Evolutionary conservation across 2,888 invertebrate species (phyloP).

Genomic region (Gibbula magus): DNA sequence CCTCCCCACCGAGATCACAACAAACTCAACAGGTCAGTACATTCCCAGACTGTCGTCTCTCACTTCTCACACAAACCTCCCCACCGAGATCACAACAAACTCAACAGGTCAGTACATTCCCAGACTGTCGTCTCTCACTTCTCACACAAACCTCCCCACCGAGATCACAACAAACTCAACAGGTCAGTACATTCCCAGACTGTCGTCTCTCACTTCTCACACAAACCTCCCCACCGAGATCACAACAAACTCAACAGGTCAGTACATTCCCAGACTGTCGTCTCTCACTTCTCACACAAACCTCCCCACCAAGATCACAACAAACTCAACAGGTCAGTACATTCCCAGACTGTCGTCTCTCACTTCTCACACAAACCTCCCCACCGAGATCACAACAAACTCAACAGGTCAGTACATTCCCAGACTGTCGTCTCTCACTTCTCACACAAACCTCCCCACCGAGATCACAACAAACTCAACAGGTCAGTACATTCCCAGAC

Average conservation of each 20-base stretch:
- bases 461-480: slow-evolving; percentile 18
- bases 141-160: slow-evolving; percentile 59
- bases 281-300: slow-evolving; percentile 68
- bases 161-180: slow-evolving; percentile 18
- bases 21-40: slow-evolving; percentile 76
- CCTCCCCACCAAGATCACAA: slow-evolving; percentile 44
- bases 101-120: slow-evolving; percentile 81
- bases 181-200: slow-evolving; percentile 86
- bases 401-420: slow-evolving; percentile 81
- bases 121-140: slow-evolving; percentile 80
- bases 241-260: slow-evolving; percentile 19
- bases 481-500: slow-evolving; percentile 86
- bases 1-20: slow-evolving; percentile 44
- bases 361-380: slow-evolving; percentile 65
- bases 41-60: slow-evolving; percentile 84
- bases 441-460: slow-evolving; percentile 59
- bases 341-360: slow-evolving; percentile 84
- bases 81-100: slow-evolving; percentile 26
- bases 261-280: slow-evolving; percentile 87
- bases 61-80: slow-evolving; percentile 65
- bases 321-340: slow-evolving; percentile 76
- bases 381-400: slow-evolving; percentile 26
- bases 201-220: slow-evolving; percentile 74
- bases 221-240: slow-evolving; percentile 54
- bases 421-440: slow-evolving; percentile 80